Conservation (phyloP, 1,140 invertebrate species). For the Pectinophora gossypiella region DNA sequence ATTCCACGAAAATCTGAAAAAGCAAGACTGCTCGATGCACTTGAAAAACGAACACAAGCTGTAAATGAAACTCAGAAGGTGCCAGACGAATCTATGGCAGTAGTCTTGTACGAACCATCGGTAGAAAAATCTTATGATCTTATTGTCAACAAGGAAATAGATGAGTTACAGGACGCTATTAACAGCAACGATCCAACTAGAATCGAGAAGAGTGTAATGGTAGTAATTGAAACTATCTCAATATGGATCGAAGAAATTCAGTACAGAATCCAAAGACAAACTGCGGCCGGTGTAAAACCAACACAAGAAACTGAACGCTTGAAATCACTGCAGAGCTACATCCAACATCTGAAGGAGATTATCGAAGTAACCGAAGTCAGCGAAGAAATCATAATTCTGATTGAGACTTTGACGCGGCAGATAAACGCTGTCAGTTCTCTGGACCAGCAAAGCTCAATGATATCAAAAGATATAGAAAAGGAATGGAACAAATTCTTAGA, state of each 20-base stretch:
- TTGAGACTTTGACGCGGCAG: constrained; percentile 64
- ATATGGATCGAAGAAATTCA: constrained; percentile 90
- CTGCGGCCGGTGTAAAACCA: constrained; percentile 31
- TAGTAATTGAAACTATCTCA: constrained; percentile 86
- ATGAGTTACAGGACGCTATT: constrained; percentile 78
- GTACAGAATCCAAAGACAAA: constrained; percentile 80
- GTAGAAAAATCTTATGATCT: constrained; percentile 66
- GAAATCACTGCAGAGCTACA: constrained; percentile 42
- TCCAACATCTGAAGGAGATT: constrained; percentile 54
- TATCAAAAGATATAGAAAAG: constrained; percentile 77
- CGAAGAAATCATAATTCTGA: constrained; percentile 62
- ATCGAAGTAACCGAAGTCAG: constrained; percentile 56
- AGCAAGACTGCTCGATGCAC: constrained; percentile 42
- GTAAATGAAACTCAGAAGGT: constrained; percentile 40
- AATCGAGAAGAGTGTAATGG: constrained; percentile 82
- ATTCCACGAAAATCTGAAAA: constrained; percentile 43
- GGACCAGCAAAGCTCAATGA: constrained; percentile 77
- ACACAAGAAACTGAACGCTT: constrained; percentile 45
- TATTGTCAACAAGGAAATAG: constrained; percentile 77
- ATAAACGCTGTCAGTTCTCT: constrained; percentile 77
- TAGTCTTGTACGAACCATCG: constrained; percentile 63
- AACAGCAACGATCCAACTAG: constrained; percentile 77
- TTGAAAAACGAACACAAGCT: constrained; percentile 58
- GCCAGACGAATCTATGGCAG: constrained; percentile 44
- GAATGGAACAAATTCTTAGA: constrained; percentile 83